Base-by-base conservation (phyloP, 2,888 invertebrate genomes). In the Agelastica alni region DNA sequence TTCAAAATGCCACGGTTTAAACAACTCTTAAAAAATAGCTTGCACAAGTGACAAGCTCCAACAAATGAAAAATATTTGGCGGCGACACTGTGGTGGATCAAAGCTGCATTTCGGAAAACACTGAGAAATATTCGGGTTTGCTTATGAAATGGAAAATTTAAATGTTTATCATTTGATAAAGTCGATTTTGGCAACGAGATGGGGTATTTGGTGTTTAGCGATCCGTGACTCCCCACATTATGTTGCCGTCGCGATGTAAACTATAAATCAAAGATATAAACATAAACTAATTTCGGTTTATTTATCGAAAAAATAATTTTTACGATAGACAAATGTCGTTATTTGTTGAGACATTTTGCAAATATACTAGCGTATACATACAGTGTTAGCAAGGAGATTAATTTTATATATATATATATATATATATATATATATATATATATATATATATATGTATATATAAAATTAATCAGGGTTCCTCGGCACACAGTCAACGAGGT, bases 151-250 rank as follows among this genome's bases (percentile, higher is more conserved):
- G 20, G 20, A 10, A 37, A 12, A 37, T 20, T 37, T 12, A 20
- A 37, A 37, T 20, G 37, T 37, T 37, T 37, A 37, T 37, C 37
- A 37, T 37, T 37, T 37, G 37, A 36, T 36, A 36, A 36, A 37
- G 37, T 37, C 37, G 37, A 12, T 37, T 39, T n/a, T 39, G 20
- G 37, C 37, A 39, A 18, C 20, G 37, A 12, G 20, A 39, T 20
- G 10, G 37, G 20, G n/a, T n/a, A 39, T 39, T 39, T 39, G 10
- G 37, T 39, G 37, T 39, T 39, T 18, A 39, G 37, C 20, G 37
- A 39, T 39, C 20, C 20, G 37, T 39, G 37, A 39, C 17, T 39
- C 37, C 37, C 37, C 37, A 39, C 37, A 20, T 36, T 17, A 36
- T n/a, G 18, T 36, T 36, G 36, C 36, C 36, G 36, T 10, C 18